Base-by-base conservation (phyloP, 2,113 vertebrate species). In the Rhegmatorhina hoffmannsi region DNA sequence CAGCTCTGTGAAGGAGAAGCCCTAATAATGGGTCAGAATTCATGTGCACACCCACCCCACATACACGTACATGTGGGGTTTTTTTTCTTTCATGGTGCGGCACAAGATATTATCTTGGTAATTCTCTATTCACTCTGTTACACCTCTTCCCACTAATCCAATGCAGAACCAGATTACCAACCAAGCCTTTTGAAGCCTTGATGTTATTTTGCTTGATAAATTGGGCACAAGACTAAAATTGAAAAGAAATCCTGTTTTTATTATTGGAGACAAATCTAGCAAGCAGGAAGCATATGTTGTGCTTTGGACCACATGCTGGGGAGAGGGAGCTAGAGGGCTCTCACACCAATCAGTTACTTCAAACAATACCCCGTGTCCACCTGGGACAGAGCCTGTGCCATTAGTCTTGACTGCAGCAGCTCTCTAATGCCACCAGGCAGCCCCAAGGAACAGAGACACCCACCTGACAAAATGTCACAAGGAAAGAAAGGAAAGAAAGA, bases 221-320 rank as follows among this genome's bases (percentile, higher is more conserved):
- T 94, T 86, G 92, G 95, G 89, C 95, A 64, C 63, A 43, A 81
- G 92, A 68, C 96, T 89, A 96, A 92, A 96, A 97, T 97, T 98
- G 97, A 97, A 97, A 97, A 97, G 95, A 97, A 97, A 97, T 94
- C 97, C 94, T 97, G 96, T 94, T 97, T 96, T 97, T 97, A 97
- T 97, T 97, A 97, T 92, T 79, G 95, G 91, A 97, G 95, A 98
- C 98, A 97, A 97, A 97, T 97, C 96, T 94, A 94, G 96, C 87
- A 95, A 97, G 96, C 83, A 89, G 95, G 95, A 95, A 93, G 97
- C 96, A 92, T 94, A 95, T 97, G 97, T 94, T 92, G 74, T 63
- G 78, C 76, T 96, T 94, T 85, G 89, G 88, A 93, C 95, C 94
- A 88, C 97, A 96, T 82, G 74, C 97, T 96, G 97, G 52, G 91